A percentile compares a stretch with the other conserved stretches of the same genome.
These are phyloP conservation scores for Lagorchestes hirsutus DNA, from an alignment of 2,797 vertebrate species.

Conservation along the genomic window DNA sequence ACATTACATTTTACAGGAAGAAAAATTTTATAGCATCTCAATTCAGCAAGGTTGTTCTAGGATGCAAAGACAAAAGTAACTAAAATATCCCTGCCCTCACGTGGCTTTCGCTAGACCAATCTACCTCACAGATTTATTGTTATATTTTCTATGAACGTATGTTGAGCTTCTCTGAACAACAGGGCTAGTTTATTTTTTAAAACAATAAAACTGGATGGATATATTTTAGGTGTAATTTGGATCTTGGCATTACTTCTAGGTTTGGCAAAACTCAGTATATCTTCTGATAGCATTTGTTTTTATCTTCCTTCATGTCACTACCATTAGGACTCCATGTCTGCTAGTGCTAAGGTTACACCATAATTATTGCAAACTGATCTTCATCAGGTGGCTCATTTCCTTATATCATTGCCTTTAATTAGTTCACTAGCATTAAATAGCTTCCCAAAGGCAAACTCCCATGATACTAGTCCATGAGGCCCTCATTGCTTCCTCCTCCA, in stretches of 20 bases:
- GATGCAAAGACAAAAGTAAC: not conserved
- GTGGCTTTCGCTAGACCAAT: not conserved
- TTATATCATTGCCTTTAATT: not conserved
- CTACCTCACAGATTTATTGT: not conserved
- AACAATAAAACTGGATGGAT: not conserved
- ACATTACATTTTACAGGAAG: not conserved
- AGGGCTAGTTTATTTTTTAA: not conserved
- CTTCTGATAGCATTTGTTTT: slow-evolving; percentile 34
- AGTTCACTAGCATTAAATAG: not conserved
- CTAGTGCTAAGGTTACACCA: slow-evolving; percentile 12
- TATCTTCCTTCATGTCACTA: slow-evolving; percentile 21
- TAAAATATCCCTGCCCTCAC: not conserved
- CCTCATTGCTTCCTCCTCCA: not conserved
- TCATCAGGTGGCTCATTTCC: not conserved
- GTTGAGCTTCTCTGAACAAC: not conserved
- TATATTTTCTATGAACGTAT: not conserved
- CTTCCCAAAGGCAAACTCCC: not conserved
- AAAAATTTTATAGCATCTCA: not conserved
- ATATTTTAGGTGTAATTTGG: slow-evolving; percentile 25
- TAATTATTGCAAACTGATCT: slow-evolving; percentile 23
- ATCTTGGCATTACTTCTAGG: not conserved
- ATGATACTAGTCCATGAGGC: not conserved
- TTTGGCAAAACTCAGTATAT: slow-evolving; percentile 8
- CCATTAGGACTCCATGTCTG: slow-evolving; percentile 38
- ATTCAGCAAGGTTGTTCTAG: not conserved